Percentiles rank a stretch among this genome's conserved stretches.
Evolutionary conservation across 2,888 invertebrate species (phyloP).

Genomic region (Tipula unca): DNA sequence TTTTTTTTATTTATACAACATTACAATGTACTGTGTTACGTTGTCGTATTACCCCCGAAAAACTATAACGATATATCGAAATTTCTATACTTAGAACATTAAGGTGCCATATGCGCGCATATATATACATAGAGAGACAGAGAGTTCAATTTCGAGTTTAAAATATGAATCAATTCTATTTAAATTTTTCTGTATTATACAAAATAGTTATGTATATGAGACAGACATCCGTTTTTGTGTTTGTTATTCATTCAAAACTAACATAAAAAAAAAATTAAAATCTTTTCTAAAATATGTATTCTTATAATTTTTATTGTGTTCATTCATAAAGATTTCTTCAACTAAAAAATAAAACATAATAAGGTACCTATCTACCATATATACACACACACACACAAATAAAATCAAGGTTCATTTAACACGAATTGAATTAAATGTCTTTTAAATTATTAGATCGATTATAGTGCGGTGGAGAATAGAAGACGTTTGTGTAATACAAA

Average conservation of each 20-base stretch:
- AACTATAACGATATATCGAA: background rate
- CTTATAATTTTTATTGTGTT: background rate
- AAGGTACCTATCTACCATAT: background rate
- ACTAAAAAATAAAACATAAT: background rate
- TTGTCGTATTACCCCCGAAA: background rate
- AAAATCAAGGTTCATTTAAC: slow-evolving; percentile 4
- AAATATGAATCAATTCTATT: background rate
- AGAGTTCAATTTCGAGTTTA: background rate
- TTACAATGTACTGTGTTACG: background rate
- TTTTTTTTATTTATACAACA: background rate
- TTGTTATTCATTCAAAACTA: background rate
- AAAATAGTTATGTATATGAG: background rate
- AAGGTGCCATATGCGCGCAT: background rate
- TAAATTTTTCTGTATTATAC: background rate
- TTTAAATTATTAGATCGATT: background rate
- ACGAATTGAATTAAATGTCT: background rate
- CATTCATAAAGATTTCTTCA: background rate
- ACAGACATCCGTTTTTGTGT: slow-evolving; percentile 8
- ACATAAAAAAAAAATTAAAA: background rate
- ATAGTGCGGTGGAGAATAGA: background rate
- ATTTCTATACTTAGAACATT: background rate
- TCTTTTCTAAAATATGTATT: background rate
- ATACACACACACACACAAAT: background rate
- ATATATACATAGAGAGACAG: background rate
- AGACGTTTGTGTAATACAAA: background rate